Percentiles rank a stretch among this genome's conserved stretches.
These are phyloP conservation scores for Colinus virginianus DNA, from an alignment of 2,113 vertebrate genomes.

Conservation along the genomic window DNA sequence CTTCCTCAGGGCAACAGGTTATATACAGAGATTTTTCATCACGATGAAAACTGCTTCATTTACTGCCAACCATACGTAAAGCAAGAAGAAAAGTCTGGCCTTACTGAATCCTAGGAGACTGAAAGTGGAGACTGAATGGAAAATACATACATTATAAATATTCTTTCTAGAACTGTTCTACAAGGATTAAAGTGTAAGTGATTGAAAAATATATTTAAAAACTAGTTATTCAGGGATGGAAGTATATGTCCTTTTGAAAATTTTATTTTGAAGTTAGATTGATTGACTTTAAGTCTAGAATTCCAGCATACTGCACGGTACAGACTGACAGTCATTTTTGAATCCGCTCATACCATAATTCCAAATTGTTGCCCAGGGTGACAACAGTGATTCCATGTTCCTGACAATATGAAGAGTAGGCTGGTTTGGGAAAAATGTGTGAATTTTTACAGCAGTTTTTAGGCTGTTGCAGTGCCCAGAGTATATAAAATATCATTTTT, in stretches of 20 bases:
- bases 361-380: neutral
- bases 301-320: neutral
- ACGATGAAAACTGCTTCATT: constrained; percentile 63
- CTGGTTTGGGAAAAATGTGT: neutral
- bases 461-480: neutral
- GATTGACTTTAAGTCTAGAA: neutral
- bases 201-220: neutral
- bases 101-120: constrained; percentile 66
- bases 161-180: constrained; percentile 64
- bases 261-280: neutral
- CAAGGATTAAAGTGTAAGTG: constrained; percentile 45
- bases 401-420: neutral
- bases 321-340: neutral
- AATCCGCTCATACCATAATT: neutral
- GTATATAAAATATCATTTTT: neutral
- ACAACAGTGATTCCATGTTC: neutral
- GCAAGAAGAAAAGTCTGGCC: constrained; percentile 52
- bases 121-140: constrained; percentile 65
- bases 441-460: neutral
- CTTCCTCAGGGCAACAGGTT: constrained; percentile 68
- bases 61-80: constrained; percentile 70
- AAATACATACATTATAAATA: constrained; percentile 55
- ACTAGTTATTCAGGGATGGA: neutral
- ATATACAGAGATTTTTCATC: constrained; percentile 49
- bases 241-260: neutral